phyloP scores from a whole-genome alignment of 2,888 invertebrate species.

The Acanthococcus lagerstroemiae region DNA sequence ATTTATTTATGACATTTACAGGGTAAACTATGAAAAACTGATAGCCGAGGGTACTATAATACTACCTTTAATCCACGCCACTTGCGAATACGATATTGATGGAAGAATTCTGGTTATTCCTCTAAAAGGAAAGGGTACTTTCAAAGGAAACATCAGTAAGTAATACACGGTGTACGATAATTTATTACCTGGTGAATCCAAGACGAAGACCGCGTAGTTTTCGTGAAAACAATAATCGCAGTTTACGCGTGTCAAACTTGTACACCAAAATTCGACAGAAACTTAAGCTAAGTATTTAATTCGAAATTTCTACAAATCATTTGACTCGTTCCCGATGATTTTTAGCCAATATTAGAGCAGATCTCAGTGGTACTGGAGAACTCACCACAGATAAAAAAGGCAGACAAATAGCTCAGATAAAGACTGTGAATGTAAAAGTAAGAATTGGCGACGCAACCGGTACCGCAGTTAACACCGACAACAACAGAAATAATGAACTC shows the following conservation, averaged over 20 bases:
- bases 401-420: conserved; percentile 51
- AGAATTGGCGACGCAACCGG: conserved; percentile 53
- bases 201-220: too few relatives aligned
- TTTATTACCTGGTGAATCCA: too few relatives aligned
- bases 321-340: too few relatives aligned
- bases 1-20: too few relatives aligned
- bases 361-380: conserved; percentile 51
- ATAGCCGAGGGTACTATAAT: conserved; percentile 43
- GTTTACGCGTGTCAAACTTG: too few relatives aligned
- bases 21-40: conserved; percentile 44
- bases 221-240: too few relatives aligned
- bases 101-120: conserved; percentile 47
- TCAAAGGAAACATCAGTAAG: conserved; percentile 50
- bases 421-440: conserved; percentile 51
- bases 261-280: too few relatives aligned
- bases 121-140: conserved; percentile 46
- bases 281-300: too few relatives aligned
- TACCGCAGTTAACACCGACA: conserved; percentile 44
- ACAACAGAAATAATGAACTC: conserved; percentile 48
- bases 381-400: conserved; percentile 49
- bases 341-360: conserved; percentile 51
- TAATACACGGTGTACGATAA: too few relatives aligned
- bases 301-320: conserved; percentile 29
- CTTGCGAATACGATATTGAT: conserved; percentile 47
- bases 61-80: conserved; percentile 44